A percentile compares a stretch with the other conserved stretches of the same genome.
Conservation (phyloP, 2,113 vertebrate genomes). For the Lipophrys pholis region DNA sequence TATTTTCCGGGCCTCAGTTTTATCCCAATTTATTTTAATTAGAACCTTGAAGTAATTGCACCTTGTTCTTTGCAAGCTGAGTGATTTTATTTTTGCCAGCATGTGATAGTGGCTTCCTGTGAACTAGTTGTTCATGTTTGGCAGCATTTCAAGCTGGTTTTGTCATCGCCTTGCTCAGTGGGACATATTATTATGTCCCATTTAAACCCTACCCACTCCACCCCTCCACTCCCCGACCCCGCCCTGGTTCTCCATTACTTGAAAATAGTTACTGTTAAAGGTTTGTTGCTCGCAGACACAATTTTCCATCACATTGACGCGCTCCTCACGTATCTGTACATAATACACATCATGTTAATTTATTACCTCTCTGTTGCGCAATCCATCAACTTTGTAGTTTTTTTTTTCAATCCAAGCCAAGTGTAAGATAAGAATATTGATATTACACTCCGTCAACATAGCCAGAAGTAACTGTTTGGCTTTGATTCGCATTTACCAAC, state of each 20-base stretch:
- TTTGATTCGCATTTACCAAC: no score
- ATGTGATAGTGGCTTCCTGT: slow-evolving; percentile 28
- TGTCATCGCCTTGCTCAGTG: slow-evolving; percentile 15
- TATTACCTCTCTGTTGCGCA: neutral
- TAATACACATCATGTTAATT: slow-evolving; percentile 1
- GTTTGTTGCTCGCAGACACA: neutral
- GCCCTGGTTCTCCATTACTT: neutral
- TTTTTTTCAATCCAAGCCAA: neutral
- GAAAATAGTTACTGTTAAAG: neutral
- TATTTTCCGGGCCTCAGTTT: neutral
- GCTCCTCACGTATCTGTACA: neutral
- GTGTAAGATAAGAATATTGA: neutral
- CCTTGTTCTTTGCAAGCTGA: slow-evolving; percentile 22
- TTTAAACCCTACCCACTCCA: neutral
- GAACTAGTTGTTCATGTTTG: slow-evolving; percentile 14
- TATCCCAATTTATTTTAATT: slow-evolving; percentile 50
- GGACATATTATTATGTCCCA: slow-evolving; percentile 25
- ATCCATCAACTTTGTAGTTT: neutral
- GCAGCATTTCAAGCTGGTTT: slow-evolving; percentile 38
- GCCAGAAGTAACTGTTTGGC: no score
- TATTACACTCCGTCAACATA: no score
- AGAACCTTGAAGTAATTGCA: slow-evolving; percentile 40
- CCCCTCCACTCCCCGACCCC: no score
- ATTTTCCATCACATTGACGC: neutral
- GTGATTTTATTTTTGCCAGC: slow-evolving; percentile 32